phyloP scores from a whole-genome alignment of 2,888 invertebrate species.

The Hartigia nigra region DNA sequence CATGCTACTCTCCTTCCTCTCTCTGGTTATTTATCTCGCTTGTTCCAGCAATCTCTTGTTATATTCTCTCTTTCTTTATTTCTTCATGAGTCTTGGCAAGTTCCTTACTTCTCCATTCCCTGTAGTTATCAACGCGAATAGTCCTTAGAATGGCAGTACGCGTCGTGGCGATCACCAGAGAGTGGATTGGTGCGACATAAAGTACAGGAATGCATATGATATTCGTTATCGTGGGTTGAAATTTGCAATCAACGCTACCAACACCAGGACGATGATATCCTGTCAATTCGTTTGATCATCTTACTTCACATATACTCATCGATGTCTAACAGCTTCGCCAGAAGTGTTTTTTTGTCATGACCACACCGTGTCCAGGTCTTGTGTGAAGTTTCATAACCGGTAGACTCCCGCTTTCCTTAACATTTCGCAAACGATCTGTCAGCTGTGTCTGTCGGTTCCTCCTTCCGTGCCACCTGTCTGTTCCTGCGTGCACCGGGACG shows the following conservation, averaged over 20 bases:
- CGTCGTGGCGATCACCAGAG: neutral
- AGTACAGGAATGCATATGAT: neutral
- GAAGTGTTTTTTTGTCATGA: conserved; percentile 15
- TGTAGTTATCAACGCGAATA: neutral
- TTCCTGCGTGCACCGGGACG: conserved; percentile 4
- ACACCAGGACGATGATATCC: neutral
- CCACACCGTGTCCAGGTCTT: conserved; percentile 17
- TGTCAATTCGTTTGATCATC: neutral
- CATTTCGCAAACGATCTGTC: conserved; percentile 39
- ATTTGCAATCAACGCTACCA: neutral
- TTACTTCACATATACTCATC: neutral
- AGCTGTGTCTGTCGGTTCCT: conserved; percentile 27
- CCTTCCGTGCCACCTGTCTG: conserved; percentile 41
- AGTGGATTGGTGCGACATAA: neutral
- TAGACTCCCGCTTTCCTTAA: conserved; percentile 26
- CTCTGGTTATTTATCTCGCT: conserved; percentile 3
- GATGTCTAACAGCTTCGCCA: neutral
- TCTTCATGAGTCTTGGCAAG: conserved; percentile 5
- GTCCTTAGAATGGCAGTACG: neutral
- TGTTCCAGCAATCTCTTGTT: neutral
- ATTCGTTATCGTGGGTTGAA: neutral
- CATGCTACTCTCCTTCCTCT: conserved; percentile 7
- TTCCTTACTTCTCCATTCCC: conserved; percentile 10
- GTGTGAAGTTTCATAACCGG: conserved; percentile 38
- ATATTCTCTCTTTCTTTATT: conserved; percentile 15